Evolutionary conservation across 2,113 vertebrate genomes (phyloP).

Genomic region (Semnornis frantzii): DNA sequence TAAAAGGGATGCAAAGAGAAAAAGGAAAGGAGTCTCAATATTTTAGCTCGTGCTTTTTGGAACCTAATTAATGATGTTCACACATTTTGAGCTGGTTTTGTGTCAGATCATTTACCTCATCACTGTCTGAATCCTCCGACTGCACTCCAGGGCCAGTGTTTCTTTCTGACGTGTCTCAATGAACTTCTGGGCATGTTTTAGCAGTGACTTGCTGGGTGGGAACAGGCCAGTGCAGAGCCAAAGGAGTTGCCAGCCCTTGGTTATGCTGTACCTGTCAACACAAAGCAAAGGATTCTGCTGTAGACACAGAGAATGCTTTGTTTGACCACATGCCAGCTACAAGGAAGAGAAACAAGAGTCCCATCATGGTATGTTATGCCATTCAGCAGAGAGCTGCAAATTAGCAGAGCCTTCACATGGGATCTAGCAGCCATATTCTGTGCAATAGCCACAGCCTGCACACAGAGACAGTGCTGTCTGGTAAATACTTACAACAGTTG

Average conservation of each 20-base stretch:
- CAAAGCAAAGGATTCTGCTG: neutral
- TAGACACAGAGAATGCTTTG: neutral
- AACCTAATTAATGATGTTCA: neutral
- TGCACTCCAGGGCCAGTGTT: slow-evolving; percentile 80
- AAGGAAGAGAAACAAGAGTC: neutral
- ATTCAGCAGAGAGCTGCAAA: neutral
- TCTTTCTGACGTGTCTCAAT: slow-evolving; percentile 83
- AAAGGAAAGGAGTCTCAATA: neutral
- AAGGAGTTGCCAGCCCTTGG: slow-evolving; percentile 93
- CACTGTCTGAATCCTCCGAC: slow-evolving; percentile 83
- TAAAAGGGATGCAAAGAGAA: neutral
- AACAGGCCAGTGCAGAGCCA: slow-evolving; percentile 96
- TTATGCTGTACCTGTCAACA: slow-evolving; percentile 84
- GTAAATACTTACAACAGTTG: neutral
- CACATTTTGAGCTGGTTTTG: neutral
- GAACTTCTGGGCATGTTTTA: slow-evolving; percentile 89
- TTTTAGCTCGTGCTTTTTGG: neutral
- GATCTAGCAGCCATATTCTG: neutral
- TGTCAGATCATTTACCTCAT: slow-evolving; percentile 80
- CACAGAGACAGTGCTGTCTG: neutral
- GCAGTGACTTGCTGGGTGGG: slow-evolving; percentile 83
- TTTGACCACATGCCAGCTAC: neutral
- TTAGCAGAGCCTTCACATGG: neutral
- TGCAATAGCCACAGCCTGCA: neutral
- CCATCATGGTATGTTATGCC: neutral